Evolutionary conservation across 2,113 vertebrate species (phyloP).

Genomic region (human (Homo sapiens)): GRCh38 chr14:31587001-31587500

Average conservation of each 20-base stretch:
- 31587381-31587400: constrained; percentile 1
- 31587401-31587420: neutral
- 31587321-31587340: constrained; percentile 9
- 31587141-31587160: constrained; percentile 64
- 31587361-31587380: neutral
- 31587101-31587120: constrained; percentile 63
- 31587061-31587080: neutral
- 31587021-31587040: neutral
- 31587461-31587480: neutral
- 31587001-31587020: neutral
- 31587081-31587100: constrained; percentile 1
- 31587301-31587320: constrained; percentile 23
- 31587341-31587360: constrained; percentile 39
- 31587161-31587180: constrained; percentile 64
- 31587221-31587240: neutral
- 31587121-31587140: constrained; percentile 59
- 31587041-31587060: constrained; percentile 41
- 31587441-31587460: neutral
- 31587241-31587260: constrained; percentile 35
- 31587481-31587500: neutral
- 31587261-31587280: constrained; percentile 12
- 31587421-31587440: neutral
- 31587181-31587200: constrained; percentile 49
- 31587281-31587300: constrained; percentile 45
- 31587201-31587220: neutral